Evolutionary conservation across 2,797 vertebrate genomes (phyloP), one percentile per base, ranked within the genome.

Genomic region (Sebastes variabilis): DNA sequence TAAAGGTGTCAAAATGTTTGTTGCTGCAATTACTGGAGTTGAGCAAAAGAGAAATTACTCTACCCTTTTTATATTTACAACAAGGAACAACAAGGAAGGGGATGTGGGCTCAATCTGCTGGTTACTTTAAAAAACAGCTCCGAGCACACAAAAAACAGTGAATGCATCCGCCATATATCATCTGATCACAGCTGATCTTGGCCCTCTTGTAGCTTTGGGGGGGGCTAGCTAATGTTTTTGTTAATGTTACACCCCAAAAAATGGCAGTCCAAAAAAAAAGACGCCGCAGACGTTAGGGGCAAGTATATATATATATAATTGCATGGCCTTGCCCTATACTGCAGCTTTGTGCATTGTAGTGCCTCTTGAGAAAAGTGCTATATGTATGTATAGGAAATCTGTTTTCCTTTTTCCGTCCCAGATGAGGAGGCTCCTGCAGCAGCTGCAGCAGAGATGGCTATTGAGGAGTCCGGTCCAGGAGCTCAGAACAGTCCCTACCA

Each of bases 401-500:
- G 69, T 74, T 64, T 85, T 56, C 38, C 71, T 79, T 55, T 83
- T 54, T 87, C 36, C 12, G 38, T 77, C 36, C 30, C 94, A 99
- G 98, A 99, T 98, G 98, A 99, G 96, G 97, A 99, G 96, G 98
- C 98, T 94, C 98, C 98, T 97, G 98, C 98, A 83, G 94, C 94
- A 61, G 94, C 93, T 77, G 94, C 94, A 89, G 94, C 94, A 97
- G 99, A 99, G 96, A 99, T 99, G 98, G 98, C 98, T 95, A 98
- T 98, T 96, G 99, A 99, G 97, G 98, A 99, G 96, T 99, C 98
- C 70, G 99, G 98, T 94, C 98, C 98, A 95, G 99, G 98, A 96
- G 98, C 98, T 96, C 98, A 99, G 95, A 99, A 99, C 94, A 99
- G 98, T 96, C 99, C 99, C 86, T 99, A 99, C 95, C 98, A 99